Percentiles rank a stretch among this genome's conserved stretches.
These are phyloP conservation scores for Cryptomyrus ogoouensis DNA, from an alignment of 2,113 vertebrate species.

Conservation along the genomic window DNA sequence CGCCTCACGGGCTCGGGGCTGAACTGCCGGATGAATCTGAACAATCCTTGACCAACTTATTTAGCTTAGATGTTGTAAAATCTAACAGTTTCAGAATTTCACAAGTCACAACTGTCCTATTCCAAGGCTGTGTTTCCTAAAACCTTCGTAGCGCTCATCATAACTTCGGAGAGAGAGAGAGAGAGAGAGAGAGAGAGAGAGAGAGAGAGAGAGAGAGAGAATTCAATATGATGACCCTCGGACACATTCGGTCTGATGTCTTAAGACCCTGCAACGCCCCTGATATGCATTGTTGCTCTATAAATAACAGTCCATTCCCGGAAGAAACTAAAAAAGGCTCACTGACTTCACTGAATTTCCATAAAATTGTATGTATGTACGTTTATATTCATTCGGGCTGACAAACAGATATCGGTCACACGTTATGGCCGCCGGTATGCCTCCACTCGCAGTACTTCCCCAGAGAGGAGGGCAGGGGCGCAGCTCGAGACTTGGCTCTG, in stretches of 20 bases:
- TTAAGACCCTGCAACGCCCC: neutral
- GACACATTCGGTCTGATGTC: neutral
- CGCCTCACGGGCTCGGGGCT: neutral
- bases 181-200: neutral
- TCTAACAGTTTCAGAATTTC: neutral
- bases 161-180: neutral
- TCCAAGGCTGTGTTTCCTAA: neutral
- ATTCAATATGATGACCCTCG: neutral
- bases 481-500: slow-evolving; percentile 64
- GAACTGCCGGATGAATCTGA: neutral
- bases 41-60: neutral
- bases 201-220: neutral
- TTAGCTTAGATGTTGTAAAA: neutral
- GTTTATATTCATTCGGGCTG: neutral
- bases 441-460: slow-evolving; percentile 47
- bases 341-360: neutral
- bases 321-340: neutral
- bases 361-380: neutral
- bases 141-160: neutral
- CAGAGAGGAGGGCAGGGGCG: slow-evolving; percentile 59
- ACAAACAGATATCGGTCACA: slow-evolving; percentile 34
- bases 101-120: neutral
- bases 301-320: neutral
- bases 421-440: slow-evolving; percentile 28
- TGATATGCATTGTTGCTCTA: neutral